Base-by-base conservation (phyloP, 2,113 vertebrate species). In the Psettodes erumei region DNA sequence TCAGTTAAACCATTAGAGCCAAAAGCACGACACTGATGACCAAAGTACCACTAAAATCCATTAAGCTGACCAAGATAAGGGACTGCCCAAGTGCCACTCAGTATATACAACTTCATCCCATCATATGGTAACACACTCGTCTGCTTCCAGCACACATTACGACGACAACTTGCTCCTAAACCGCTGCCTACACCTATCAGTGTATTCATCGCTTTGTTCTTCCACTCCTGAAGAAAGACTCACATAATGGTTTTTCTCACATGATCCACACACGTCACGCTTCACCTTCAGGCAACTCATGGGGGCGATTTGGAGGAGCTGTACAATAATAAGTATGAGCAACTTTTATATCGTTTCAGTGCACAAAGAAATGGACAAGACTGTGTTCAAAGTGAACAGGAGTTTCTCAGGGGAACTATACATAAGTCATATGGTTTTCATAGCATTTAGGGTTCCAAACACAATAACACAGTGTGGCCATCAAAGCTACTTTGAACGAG, bases 351-450 rank as follows among this genome's bases (percentile, higher is more conserved):
- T 75, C 79, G 87, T 76, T 67, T 78, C 53, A 86, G 81, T 82
- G 74, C 70, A 63, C 88, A 80, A 66, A 79, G 47, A 79, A 73
- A 76, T 65, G 51, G 88, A 85, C 74, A 55, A 56, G 69, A 84
- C 65, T 69, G 70, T 79, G 72, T 87, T 89, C 61, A 90, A 81
- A 86, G 75, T 87, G 83, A 73, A 81, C 82, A 45, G 38, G 42
- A 87, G 74, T 21, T 81, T 77, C 79, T 37, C 19, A 35, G 74
- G 75, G 80, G 59, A 80, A 21, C 83, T 82, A 75, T 83, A 89
- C 83, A 83, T 35, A 13, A 35, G 55, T 50, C 37, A 54, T 67
- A 78, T 63, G 25, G 71, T 63, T 82, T 60, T 27, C 15, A 84
- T 67, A 71, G 45, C 61, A 75, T 75, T 75, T 25, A 70, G 37